These are phyloP conservation scores for Lithophane leautieri DNA, from an alignment of 2,888 invertebrate genomes.

Conservation along the genomic window DNA sequence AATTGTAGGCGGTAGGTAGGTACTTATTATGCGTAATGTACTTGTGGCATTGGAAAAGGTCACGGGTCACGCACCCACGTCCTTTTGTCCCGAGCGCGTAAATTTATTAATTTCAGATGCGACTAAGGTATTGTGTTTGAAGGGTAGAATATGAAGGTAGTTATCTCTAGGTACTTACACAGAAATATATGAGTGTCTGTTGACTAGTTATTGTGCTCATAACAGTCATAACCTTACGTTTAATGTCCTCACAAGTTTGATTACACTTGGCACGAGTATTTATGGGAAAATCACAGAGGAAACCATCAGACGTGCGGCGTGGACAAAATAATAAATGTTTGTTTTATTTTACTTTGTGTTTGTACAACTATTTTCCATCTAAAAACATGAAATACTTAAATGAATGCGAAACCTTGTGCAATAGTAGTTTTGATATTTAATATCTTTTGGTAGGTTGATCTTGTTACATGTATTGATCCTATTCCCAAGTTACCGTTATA, in stretches of 20 bases:
- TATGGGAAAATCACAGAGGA: background rate
- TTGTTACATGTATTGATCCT: constrained; percentile 36
- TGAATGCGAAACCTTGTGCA: constrained; percentile 24
- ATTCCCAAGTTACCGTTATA: constrained; percentile 19
- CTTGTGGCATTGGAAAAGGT: constrained; percentile 22
- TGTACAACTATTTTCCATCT: background rate
- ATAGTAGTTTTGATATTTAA: constrained; percentile 23
- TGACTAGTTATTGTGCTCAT: background rate
- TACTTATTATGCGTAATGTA: constrained; percentile 2
- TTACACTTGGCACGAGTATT: constrained; percentile 2
- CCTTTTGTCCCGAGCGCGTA: constrained; percentile 11
- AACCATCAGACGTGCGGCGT: background rate
- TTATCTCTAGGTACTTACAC: background rate
- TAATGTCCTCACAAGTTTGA: constrained; percentile 6
- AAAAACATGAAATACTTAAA: constrained; percentile 3
- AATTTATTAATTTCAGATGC: constrained; percentile 13
- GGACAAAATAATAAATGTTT: background rate
- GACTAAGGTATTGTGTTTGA: background rate
- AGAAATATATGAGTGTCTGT: background rate
- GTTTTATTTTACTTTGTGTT: background rate
- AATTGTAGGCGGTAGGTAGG: background rate
- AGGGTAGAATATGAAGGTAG: background rate
- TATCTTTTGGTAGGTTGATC: constrained; percentile 19
- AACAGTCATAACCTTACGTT: background rate
- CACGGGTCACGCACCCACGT: constrained; percentile 21